Evolutionary conservation across 2,888 invertebrate species (phyloP), one percentile per base, ranked within the genome.

Genomic region (Apantesis nais): DNA sequence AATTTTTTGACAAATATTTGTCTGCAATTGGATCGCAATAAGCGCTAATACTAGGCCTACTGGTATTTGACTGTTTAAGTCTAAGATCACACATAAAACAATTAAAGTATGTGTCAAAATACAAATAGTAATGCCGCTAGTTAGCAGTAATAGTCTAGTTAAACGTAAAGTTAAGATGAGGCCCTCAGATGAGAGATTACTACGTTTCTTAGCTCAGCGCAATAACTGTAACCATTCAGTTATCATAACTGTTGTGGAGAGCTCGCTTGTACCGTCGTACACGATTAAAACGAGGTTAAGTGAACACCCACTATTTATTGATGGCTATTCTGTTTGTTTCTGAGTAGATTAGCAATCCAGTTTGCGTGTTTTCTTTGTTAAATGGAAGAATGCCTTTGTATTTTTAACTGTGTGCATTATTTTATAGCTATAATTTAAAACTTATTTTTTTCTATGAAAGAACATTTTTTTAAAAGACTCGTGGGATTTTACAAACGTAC

Each of bases 181-280:
- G 37, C n/a, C n/a, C 25, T 22, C 34, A 5, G 65, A 65, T 37
- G 52, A 64, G 29, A 4, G 16, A 55, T 66, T 66, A 29, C 34
- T 58, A 67, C 61, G 67, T 67, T 44, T 44, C 61, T 34, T 12
- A 44, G 31, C 60, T 22, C 48, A 64, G 31, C 76, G 69, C 77
- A 72, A 66, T 84, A 84, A 84, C 83, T 78, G 83, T 83, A 78
- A 16, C 68, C 72, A 65, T 62, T 73, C 77, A 58, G 83, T 83
- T 81, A 83, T 77, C 76, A 81, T 82, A 82, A 82, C 82, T 74
- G 82, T 82, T 25, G 41, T 41, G n/a, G 22, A 39, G 58, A 37
- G 37, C 39, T 34, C 14, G n/a, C n/a, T 61, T 41, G 25, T 52
- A 25, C 37, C 25, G 52, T 16, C 29, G 67, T 67, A 61, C 60